These are phyloP conservation scores for Poecile atricapillus DNA, from an alignment of 2,113 vertebrate genomes.

Conservation along the genomic window DNA sequence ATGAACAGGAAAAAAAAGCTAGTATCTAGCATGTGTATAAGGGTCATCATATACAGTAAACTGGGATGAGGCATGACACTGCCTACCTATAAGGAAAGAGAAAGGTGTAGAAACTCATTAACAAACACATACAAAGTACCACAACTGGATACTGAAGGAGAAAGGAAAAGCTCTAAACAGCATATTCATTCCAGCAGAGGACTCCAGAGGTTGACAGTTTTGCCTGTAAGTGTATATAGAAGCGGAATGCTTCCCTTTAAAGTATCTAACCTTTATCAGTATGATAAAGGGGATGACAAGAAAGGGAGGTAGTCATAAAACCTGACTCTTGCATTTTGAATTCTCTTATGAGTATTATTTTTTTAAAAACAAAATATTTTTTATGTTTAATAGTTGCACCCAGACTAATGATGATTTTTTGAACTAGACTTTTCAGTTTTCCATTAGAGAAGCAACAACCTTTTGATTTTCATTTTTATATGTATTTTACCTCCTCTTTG, in stretches of 20 bases:
- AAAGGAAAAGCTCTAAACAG: not conserved
- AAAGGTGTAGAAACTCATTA: not conserved
- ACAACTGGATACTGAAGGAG: not conserved
- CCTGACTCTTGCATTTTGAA: not conserved
- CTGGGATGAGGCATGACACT: not conserved
- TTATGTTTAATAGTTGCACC: not conserved
- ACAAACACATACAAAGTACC: not conserved
- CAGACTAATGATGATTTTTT: not conserved
- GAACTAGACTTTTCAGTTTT: not conserved
- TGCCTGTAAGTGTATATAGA: not conserved
- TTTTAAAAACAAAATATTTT: not conserved
- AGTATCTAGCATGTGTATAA: not conserved
- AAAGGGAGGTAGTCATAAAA: not conserved
- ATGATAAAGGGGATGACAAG: not conserved
- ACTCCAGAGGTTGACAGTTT: not conserved
- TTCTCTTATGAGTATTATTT: not conserved
- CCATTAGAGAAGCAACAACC: not conserved
- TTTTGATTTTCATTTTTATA: not conserved
- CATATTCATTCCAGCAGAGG: not conserved
- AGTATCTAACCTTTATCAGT: not conserved
- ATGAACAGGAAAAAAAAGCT: not conserved
- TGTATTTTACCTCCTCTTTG: not conserved
- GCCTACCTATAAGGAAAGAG: not conserved
- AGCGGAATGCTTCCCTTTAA: not conserved
- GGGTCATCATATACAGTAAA: not conserved